Base-by-base conservation (phyloP, 2,888 invertebrate genomes). In the Hesperia comma region DNA sequence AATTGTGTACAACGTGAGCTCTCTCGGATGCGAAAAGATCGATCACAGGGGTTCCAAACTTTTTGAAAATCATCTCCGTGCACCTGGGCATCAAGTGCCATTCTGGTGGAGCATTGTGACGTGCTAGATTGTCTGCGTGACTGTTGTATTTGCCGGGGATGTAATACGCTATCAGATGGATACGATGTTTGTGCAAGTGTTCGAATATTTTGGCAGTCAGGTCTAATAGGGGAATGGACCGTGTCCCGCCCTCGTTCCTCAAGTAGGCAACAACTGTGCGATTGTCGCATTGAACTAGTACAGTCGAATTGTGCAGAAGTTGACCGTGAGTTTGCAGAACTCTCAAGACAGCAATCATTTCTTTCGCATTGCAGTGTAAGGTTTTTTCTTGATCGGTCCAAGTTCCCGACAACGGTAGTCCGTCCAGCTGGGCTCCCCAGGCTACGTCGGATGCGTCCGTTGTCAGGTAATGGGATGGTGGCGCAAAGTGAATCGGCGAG, bases 21-120 rank as follows among this genome's bases (percentile, higher is more conserved):
- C 69, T 68, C 66, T 68, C 68, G 67, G 76, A 76, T 0, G 76
- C 75, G 55, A 75, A 73, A 26, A 69, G 53, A 17, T 70, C 66
- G 32, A 68, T 55, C 53, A 63, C 51, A 10, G 68, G 68, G 0
- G 21, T 55, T 14, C 63, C 68, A 32, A 43, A 69, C 51, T 63
- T 68, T n/a, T 6, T 10, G 46, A 68, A 68, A 37, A 61, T 63
- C 46, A 43, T 62, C 54, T 57, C 66, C 33, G 57, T 55, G n/a
- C 26, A 32, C 1, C 10, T 15, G 0, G 61, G 53, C 8, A 56
- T 15, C 10, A 69, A 46, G 15, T 69, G 67, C 71, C 70, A 69
- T 33, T 71, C 70, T 15, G 69, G 62, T 15, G 26, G 55, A 14
- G 14, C 12, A 7, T 40, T 40, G 14, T 26, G 37, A 14, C 68